Conservation (phyloP, 92 coral and sea anemone species). For the Paragorgia papillata region DNA sequence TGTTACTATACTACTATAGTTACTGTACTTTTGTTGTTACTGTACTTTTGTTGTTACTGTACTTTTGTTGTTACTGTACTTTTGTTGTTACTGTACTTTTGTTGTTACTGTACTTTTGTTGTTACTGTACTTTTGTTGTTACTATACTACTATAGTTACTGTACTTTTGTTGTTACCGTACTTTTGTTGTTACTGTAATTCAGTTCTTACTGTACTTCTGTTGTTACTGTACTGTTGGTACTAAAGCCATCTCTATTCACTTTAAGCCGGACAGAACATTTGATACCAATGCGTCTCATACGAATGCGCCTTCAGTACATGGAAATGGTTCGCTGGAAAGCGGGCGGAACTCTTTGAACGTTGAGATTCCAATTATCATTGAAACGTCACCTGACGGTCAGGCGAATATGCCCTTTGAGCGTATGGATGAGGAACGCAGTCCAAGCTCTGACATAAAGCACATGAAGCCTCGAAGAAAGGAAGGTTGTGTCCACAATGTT, state of each 20-base stretch:
- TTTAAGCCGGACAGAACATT: neutral
- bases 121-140: too few species aligned
- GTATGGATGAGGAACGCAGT: neutral
- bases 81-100: too few species aligned
- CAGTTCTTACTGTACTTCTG: too few species aligned
- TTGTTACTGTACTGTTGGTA: too few species aligned
- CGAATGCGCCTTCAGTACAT: neutral
- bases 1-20: too few species aligned
- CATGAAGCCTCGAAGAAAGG: neutral
- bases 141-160: too few species aligned
- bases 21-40: too few species aligned
- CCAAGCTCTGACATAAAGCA: neutral
- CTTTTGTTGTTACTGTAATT: too few species aligned
- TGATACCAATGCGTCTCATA: slow-evolving; percentile 22
- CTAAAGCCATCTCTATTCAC: neutral
- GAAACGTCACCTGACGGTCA: slow-evolving; percentile 46
- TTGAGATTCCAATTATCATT: slow-evolving; percentile 30
- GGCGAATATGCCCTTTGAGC: slow-evolving; percentile 23
- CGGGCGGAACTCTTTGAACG: neutral
- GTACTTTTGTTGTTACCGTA: too few species aligned
- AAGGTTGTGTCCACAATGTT: neutral
- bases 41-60: too few species aligned
- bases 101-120: too few species aligned
- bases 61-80: too few species aligned
- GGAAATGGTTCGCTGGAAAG: slow-evolving; percentile 15